phyloP scores from a whole-genome alignment of 2,888 invertebrate species.

The Operophtera brumata region DNA sequence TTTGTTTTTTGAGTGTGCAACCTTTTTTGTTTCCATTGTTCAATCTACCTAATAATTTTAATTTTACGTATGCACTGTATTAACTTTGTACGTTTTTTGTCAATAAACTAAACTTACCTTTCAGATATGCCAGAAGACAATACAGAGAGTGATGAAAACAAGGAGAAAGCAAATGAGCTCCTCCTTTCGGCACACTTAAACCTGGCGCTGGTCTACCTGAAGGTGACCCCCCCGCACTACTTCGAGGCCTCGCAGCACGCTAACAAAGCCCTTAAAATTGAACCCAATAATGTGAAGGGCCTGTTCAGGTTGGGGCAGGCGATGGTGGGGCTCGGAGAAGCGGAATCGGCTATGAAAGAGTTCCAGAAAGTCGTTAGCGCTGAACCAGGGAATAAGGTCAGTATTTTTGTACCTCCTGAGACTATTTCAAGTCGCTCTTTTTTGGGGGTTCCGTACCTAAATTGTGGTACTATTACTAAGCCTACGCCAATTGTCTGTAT shows the following conservation, averaged over 20 bases:
- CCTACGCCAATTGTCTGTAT: too few relatives aligned
- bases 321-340: slow-evolving; percentile 86
- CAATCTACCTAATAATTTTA: too few relatives aligned
- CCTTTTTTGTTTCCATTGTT: too few relatives aligned
- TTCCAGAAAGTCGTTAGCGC: slow-evolving; percentile 87
- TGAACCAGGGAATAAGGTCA: slow-evolving; percentile 90
- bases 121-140: slow-evolving; percentile 54
- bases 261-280: slow-evolving; percentile 87
- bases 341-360: slow-evolving; percentile 87
- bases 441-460: too few relatives aligned
- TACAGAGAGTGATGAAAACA: slow-evolving; percentile 50
- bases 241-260: slow-evolving; percentile 88
- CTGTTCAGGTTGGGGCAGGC: slow-evolving; percentile 94
- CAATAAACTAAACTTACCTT: too few relatives aligned
- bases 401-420: neutral
- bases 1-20: too few relatives aligned
- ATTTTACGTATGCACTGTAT: too few relatives aligned
- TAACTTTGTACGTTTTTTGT: too few relatives aligned
- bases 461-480: neutral
- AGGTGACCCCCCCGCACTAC: slow-evolving; percentile 83
- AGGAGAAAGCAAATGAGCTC: slow-evolving; percentile 64
- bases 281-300: slow-evolving; percentile 91
- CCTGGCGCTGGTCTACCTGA: slow-evolving; percentile 89
- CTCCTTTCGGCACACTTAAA: slow-evolving; percentile 88
- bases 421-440: too few relatives aligned